Evolutionary conservation across 2,888 invertebrate species (phyloP), one percentile per base, ranked within the genome.

Genomic region (Neoaliturus tenellus): DNA sequence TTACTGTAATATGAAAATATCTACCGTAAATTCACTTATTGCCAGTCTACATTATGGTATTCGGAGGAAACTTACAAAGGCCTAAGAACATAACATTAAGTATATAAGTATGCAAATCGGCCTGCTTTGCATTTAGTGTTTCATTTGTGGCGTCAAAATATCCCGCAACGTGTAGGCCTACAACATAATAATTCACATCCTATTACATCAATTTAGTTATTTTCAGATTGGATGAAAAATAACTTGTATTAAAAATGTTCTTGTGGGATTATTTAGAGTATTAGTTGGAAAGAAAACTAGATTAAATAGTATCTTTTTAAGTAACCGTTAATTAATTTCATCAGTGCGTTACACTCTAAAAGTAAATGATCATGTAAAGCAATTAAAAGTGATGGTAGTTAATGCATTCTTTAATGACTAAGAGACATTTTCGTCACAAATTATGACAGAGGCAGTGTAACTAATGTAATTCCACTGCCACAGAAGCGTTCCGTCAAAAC

Each of bases 51-150:
- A n/a, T n/a, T n/a, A n/a, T n/a, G n/a, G n/a, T n/a, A n/a, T n/a
- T n/a, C n/a, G n/a, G n/a, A n/a, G n/a, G n/a, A n/a, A n/a, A n/a
- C n/a, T n/a, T n/a, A n/a, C n/a, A n/a, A n/a, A n/a, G n/a, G n/a
- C n/a, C n/a, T n/a, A n/a, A n/a, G n/a, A n/a, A n/a, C n/a, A n/a
- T n/a, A n/a, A n/a, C n/a, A n/a, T n/a, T 31, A 28, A 28, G 31
- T 62, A 62, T 17, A 62, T 17, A 62, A 62, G 28, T 62, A 62
- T 62, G 62, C 62, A 62, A 62, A 62, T 17, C 12, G 31, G 28
- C 28, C 62, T 62, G 28, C 28, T 62, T 28, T 62, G 31, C 62
- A 62, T 62, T 28, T 62, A 51, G 17, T 62, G 31, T 14, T 62
- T 12, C 31, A 28, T 12, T 62, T 31, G 12, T 31, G 62, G 25